Evolutionary conservation across 2,113 vertebrate genomes (phyloP).

Genomic region (Sinosuthora webbiana): DNA sequence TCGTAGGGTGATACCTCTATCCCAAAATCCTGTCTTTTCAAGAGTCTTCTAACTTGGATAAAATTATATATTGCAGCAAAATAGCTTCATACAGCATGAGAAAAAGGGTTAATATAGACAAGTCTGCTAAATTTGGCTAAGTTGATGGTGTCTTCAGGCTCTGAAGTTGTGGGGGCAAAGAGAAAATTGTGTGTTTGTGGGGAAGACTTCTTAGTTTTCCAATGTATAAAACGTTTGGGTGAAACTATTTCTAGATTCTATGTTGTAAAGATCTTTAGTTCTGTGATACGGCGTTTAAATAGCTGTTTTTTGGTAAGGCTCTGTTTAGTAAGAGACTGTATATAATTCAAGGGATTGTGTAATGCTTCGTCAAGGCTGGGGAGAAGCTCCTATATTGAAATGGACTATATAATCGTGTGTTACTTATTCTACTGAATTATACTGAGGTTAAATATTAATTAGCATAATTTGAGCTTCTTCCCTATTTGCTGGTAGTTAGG

Average conservation of each 20-base stretch:
- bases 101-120: not conserved
- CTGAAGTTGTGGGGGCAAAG: not conserved
- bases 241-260: not conserved
- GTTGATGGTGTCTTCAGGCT: not conserved
- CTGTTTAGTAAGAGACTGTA: not conserved
- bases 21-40: not conserved
- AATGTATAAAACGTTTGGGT: not conserved
- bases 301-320: not conserved
- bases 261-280: not conserved
- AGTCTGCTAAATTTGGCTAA: not conserved
- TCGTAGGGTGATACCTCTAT: fast-evolving
- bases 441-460: not conserved
- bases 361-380: fast-evolving
- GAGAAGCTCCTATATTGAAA: not conserved
- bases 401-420: fast-evolving
- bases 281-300: not conserved
- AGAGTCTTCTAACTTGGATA: not conserved
- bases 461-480: not conserved
- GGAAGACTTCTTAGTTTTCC: not conserved
- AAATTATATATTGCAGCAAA: not conserved
- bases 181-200: not conserved
- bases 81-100: not conserved
- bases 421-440: not conserved
- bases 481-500: not conserved
- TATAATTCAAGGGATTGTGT: not conserved